Percentiles rank a stretch among this genome's conserved stretches.
Conservation (phyloP, 2,888 invertebrate genomes). For the Antheraea yamamai region DNA sequence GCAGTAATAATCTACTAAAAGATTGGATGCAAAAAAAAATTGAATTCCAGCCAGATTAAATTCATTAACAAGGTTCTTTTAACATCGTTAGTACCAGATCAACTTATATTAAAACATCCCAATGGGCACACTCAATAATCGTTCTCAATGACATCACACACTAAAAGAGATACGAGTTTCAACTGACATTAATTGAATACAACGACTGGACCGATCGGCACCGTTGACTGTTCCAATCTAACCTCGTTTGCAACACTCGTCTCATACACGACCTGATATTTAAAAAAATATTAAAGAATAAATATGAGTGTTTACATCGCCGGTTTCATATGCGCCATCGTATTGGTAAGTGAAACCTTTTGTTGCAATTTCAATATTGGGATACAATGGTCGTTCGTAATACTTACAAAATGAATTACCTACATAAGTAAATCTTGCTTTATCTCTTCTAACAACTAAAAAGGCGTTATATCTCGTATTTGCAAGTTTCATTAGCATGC, state of each 20-base stretch:
- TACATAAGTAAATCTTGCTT: not conserved
- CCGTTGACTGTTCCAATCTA: constrained; percentile 56
- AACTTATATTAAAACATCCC: constrained; percentile 37
- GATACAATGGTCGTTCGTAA: not conserved
- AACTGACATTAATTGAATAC: constrained; percentile 71
- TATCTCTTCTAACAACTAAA: not conserved
- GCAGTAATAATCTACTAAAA: too few species aligned
- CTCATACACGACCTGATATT: constrained; percentile 37
- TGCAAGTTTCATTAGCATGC: not conserved
- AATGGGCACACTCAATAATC: constrained; percentile 57
- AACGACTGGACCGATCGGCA: constrained; percentile 49
- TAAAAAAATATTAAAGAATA: constrained; percentile 30
- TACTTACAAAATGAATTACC: not conserved
- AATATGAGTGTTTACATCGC: constrained; percentile 63
- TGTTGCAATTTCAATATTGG: constrained; percentile 41
- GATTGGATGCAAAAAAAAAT: not conserved
- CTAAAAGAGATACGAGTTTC: constrained; percentile 58
- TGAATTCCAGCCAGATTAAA: not conserved
- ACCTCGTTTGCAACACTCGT: constrained; percentile 62
- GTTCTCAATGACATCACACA: constrained; percentile 68
- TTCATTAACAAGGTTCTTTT: not conserved
- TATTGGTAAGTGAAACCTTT: constrained; percentile 60
- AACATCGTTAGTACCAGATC: constrained; percentile 10
- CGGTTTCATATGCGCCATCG: constrained; percentile 65
- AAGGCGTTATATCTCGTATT: not conserved